Conservation (phyloP, 2,113 vertebrate genomes). For the Heterochromis multidens region DNA sequence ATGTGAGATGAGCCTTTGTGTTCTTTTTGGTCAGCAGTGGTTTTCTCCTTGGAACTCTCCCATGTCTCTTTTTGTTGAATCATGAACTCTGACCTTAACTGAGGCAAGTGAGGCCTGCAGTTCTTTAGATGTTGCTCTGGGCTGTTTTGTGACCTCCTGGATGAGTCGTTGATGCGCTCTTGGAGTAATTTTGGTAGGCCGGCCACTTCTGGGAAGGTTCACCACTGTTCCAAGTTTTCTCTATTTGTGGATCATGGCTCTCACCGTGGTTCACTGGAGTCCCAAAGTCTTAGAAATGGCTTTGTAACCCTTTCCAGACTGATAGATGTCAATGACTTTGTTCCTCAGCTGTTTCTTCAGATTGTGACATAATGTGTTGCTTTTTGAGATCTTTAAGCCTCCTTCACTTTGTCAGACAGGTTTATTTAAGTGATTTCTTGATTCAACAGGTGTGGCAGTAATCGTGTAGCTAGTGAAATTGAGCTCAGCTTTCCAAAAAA, state of each 20-base stretch:
- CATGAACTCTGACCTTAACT: too few species aligned
- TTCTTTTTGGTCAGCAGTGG: too few species aligned
- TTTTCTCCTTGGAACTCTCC: too few species aligned
- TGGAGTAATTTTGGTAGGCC: neutral
- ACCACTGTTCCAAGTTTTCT: neutral
- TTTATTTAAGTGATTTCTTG: neutral
- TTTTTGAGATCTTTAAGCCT: neutral
- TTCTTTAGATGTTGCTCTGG: neutral
- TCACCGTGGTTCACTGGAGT: neutral
- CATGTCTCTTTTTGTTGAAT: too few species aligned
- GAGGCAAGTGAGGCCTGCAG: too few species aligned
- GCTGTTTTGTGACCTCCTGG: neutral
- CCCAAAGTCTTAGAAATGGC: neutral
- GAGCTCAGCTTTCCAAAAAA: neutral
- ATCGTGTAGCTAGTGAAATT: neutral
- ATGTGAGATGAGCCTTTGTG: too few species aligned
- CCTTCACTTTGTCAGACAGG: neutral
- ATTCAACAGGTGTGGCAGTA: neutral
- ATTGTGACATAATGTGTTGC: neutral
- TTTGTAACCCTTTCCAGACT: neutral
- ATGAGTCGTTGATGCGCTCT: fast-evolving
- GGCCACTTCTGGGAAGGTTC: neutral
- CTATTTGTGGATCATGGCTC: neutral
- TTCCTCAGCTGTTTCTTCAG: neutral
- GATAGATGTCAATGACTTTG: neutral